Conservation (phyloP, 2,888 invertebrate genomes). For the Phyllotreta cruciferae region DNA sequence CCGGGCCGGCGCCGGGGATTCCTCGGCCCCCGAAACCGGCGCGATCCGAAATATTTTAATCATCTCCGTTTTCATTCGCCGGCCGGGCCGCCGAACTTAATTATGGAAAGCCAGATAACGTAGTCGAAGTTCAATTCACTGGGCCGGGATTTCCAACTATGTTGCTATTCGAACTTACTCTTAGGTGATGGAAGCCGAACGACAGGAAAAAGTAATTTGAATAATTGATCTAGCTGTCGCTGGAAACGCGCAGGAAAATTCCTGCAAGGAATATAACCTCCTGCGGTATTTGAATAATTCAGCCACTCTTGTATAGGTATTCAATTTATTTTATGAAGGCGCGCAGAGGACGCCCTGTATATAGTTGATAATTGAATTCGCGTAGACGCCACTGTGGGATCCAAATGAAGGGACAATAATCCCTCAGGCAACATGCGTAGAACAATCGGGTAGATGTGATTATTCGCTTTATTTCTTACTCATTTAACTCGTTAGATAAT, state of each 20-base stretch:
- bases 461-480: constrained; percentile 40
- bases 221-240: too few species aligned
- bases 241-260: too few species aligned
- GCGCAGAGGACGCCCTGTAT: too few species aligned
- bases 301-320: too few species aligned
- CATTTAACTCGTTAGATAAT: constrained; percentile 38
- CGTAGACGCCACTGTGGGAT: constrained; percentile 7
- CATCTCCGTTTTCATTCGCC: constrained; percentile 13
- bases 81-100: constrained; percentile 16
- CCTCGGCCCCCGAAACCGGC: constrained; percentile 19
- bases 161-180: constrained; percentile 11
- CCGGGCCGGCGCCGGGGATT: constrained; percentile 16
- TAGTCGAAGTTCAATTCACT: constrained; percentile 28
- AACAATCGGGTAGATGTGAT: constrained; percentile 37
- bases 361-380: not conserved
- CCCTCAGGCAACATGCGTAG: constrained; percentile 36
- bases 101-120: constrained; percentile 28
- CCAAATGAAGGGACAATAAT: constrained; percentile 32
- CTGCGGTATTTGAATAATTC: too few species aligned
- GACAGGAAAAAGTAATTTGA: not conserved
- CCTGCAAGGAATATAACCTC: too few species aligned
- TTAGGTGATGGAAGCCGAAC: constrained; percentile 2
- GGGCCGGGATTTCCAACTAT: constrained; percentile 25
- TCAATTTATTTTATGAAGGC: too few species aligned
- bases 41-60: constrained; percentile 30